Evolutionary conservation across 2,888 invertebrate species (phyloP), one percentile per base, ranked within the genome.

Genomic region (Octonoba sinensis): DNA sequence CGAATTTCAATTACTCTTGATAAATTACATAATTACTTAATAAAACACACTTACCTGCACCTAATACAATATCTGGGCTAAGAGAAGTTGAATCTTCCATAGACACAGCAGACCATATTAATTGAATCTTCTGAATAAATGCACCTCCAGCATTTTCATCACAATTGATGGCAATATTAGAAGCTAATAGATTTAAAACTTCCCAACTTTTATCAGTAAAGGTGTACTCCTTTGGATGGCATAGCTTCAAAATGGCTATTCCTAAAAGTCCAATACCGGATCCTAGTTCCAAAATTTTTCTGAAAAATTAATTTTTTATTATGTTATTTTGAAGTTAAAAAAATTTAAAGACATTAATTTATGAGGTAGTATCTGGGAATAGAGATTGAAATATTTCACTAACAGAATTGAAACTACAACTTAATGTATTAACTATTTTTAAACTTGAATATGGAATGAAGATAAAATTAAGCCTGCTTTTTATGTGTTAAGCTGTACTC

Each of bases 231-330:
- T 27, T 4, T 18, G 79, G 79, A 15, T 56, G 27, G 47, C 79
- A 69, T 4, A 49, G 56, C 64, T 74, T 74, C 20, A 69, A 16
- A 69, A 79, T 24, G 15, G 46, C 20, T 67, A 79, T 36, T 46
- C 79, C 79, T 22, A 79, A 46, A 15, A 79, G 69, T 44, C 79
- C 79, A 56, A 79, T 64, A n/a, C 79, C 79, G 8, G 67, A 73
- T 60, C 79, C 79, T 49, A 79, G 73, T 56, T 79, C 79, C 22
- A 79, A 57, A 62, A 79, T 47, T 51, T 11, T 73, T 47, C 79
- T 73, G 20, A 1, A 66, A 64, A 3, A 51, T 15, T 13, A 51
- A 47, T 18, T 49, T 20, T 36, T 36, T 36, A 1, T 36, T 1
- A 1, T 36, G 8, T 36, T 36, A 36, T 36, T 3, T 27, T n/a